Evolutionary conservation across 2,113 vertebrate genomes (phyloP), one percentile per base, ranked within the genome.

Genomic region (Coturnix japonica): DNA sequence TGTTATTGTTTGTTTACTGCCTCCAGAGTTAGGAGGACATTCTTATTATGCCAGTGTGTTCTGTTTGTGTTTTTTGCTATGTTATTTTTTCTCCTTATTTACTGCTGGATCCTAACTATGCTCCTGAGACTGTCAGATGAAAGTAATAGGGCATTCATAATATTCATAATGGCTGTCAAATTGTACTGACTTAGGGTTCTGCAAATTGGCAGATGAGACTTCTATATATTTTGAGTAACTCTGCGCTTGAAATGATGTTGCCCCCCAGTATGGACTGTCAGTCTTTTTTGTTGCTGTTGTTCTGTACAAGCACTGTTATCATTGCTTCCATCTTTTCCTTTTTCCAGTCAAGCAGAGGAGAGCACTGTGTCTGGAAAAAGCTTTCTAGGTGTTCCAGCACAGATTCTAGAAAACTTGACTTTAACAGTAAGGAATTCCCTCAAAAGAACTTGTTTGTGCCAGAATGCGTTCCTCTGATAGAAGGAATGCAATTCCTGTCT

Each of bases 81-180:
- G 1, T 11, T 16, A 8, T 49, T 44, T 60, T 10, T 30, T 18
- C 17, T 6, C 6, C 54, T 15, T 51, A 13, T 43, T 22, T 9
- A 33, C 14, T 3, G 5, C 19, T 84, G 35, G 11, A 47, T 86
- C 6, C 15, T 74, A 86, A n/a, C 37, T 73, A 37, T 76, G 18
- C 41, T 85, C 85, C 47, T 85, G 61, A 88, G 31, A 63, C 37
- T 88, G 69, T 85, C 59, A 85, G 54, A 43, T 60, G 26, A 77
- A 91, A 78, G 71, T 53, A 70, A 33, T 2, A 16, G 56, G 61
- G 56, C 26, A 46, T 31, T 76, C 31, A 26, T 63, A 63, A 60
- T 85, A 81, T 70, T 88, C 60, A 59, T 74, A 91, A 57, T 69
- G 90, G 51, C 80, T 91, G 82, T 91, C 56, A 80, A 74, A 51